Base-by-base conservation (phyloP, 1,140 invertebrate species). In the Copidosoma floridanum region DNA sequence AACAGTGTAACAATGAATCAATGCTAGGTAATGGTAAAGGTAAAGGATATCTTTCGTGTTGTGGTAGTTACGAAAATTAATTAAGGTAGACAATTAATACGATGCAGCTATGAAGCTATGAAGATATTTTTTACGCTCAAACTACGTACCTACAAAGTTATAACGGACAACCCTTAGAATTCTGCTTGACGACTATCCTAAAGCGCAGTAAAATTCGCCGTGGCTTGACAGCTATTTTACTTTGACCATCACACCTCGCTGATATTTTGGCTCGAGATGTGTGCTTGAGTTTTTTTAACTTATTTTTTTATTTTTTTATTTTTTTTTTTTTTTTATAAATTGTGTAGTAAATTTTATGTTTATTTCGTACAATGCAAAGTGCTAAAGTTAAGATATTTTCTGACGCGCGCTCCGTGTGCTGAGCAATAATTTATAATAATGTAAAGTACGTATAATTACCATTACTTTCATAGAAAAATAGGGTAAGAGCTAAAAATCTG, bases 151-250 rank as follows among this genome's bases (percentile, higher is more conserved):
- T n/a, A n/a, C n/a, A n/a, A n/a, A n/a, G n/a, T n/a, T n/a, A n/a
- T n/a, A n/a, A n/a, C n/a, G n/a, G n/a, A n/a, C n/a, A n/a, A n/a
- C n/a, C n/a, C n/a, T n/a, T n/a, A n/a, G n/a, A 21, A 6, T 24
- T 29, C 24, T 27, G 16, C n/a, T 14, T 44, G 38, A 52, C 24
- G 23, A 46, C 20, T 26, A 60, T 2, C 6, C 21, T 47, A 40
- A 29, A 2, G 1, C 35, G 24, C 26, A 55, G 29, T 24, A 14
- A 40, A 56, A 69, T 68, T 71, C 69, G 64, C 63, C 65, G 68
- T 69, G 65, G 62, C 51, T 62, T 21, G 69, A 71, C 65, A 68
- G 59, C 61, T 53, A 66, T 65, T 41, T 67, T 66, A 63, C 29
- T 63, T 59, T 57, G 38, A 66, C 59, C 20, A 55, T n/a, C n/a